phyloP scores from a whole-genome alignment of 2,797 vertebrate species.

The Tangara arthus region DNA sequence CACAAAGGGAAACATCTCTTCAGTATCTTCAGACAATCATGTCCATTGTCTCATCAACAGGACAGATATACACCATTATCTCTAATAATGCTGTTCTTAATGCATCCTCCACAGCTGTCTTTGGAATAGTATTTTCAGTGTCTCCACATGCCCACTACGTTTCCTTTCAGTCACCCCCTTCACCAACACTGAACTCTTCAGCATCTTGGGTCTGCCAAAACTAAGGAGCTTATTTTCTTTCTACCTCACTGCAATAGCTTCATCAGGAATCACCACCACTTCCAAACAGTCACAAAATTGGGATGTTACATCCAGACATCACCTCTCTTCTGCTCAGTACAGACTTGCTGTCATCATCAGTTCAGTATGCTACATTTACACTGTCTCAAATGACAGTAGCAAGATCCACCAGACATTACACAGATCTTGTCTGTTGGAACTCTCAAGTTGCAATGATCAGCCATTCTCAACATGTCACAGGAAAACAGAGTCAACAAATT shows the following conservation, averaged over 20 bases:
- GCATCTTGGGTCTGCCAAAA: not conserved
- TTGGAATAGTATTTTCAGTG: not conserved
- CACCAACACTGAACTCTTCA: not conserved
- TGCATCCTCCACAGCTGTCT: not conserved
- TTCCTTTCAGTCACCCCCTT: not conserved
- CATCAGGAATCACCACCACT: not conserved
- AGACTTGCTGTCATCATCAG: not conserved
- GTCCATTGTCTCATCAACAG: not conserved
- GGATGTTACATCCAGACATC: not conserved
- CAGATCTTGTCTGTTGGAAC: rapidly evolving
- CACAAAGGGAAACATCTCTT: not conserved
- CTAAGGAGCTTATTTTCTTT: not conserved
- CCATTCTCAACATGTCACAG: not conserved
- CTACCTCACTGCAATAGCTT: not conserved
- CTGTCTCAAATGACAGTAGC: not conserved
- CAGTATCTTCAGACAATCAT: not conserved
- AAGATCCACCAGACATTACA: not conserved
- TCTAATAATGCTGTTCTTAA: not conserved
- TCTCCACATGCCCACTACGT: not conserved
- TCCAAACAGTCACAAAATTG: not conserved
- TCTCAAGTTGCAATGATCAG: not conserved
- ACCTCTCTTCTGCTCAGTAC: not conserved
- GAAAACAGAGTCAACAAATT: not conserved
- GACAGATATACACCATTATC: not conserved
- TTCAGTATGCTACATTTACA: not conserved